Evolutionary conservation across 2,888 invertebrate genomes (phyloP), one percentile per base, ranked within the genome.

Genomic region (Autographa pulchrina): DNA sequence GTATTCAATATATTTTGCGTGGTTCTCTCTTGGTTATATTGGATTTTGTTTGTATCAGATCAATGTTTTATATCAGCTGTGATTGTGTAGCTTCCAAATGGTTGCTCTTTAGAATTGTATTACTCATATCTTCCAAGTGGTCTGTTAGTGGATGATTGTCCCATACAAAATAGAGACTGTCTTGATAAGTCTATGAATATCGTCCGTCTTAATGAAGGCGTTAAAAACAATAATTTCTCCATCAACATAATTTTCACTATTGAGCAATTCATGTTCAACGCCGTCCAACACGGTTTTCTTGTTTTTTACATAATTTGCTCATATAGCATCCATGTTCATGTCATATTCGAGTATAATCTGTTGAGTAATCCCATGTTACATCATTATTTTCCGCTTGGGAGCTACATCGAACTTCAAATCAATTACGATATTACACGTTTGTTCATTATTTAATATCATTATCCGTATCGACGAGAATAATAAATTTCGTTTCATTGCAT

Each of bases 371-470:
- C 64, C 16, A 56, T 56, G 48, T 60, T 68, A 66, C 65, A 48
- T 52, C 11, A 66, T 65, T 61, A 54, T 61, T 20, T 61, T n/a
- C 48, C 25, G 11, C 8, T 11, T 31, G 14, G n/a, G 54, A 54
- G 11, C 48, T 64, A 56, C 59, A 31, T 61, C 13, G 8, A n/a
- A 48, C 11, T 48, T 56, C 54, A 18, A 80, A 65, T 69, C 43
- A 68, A 74, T 75, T 71, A 71, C 68, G 64, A 70, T 74, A 79
- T 77, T 74, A 81, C 48, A 62, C 58, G 13, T 66, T 70, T 69
- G 48, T 72, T 71, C 41, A 62, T 70, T 81, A 80, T 80, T 77
- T 70, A 74, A 82, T 80, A 82, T 81, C 77, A 76, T 60, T 65
- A 70, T 65, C 74, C 78, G 65, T 79, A 68, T 71, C 72, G 65